phyloP scores from a whole-genome alignment of 2,888 invertebrate genomes.

The Antheraea assamensis region DNA sequence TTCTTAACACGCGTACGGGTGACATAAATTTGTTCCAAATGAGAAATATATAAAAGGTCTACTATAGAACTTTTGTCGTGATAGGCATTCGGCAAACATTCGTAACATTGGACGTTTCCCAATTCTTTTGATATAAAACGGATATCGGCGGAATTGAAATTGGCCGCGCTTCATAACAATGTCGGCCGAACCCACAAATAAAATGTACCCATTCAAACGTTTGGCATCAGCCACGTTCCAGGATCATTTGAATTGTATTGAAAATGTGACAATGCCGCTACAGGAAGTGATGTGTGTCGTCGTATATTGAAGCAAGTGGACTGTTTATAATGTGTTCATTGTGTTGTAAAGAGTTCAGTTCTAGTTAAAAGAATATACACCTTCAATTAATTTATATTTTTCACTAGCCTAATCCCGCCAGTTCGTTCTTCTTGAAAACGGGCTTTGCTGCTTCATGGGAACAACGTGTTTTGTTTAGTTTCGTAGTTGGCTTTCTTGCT shows the following conservation, averaged over 20 bases:
- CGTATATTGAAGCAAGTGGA: slow-evolving; percentile 77
- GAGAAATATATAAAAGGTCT: slow-evolving; percentile 40
- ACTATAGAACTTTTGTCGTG: slow-evolving; percentile 48
- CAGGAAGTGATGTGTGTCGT: slow-evolving; percentile 78
- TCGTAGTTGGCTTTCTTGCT: no score
- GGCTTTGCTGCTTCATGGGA: no score
- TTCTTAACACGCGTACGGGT: slow-evolving; percentile 43
- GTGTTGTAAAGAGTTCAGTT: slow-evolving; percentile 40
- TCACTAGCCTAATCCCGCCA: neutral
- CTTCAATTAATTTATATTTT: slow-evolving; percentile 68
- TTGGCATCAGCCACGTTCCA: slow-evolving; percentile 66
- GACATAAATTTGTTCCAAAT: slow-evolving; percentile 67
- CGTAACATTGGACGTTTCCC: slow-evolving; percentile 50
- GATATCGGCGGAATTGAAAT: slow-evolving; percentile 73
- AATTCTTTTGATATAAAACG: slow-evolving; percentile 67
- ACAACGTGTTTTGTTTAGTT: no score
- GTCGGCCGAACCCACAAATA: slow-evolving; percentile 69
- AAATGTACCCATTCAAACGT: slow-evolving; percentile 63
- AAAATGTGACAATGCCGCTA: slow-evolving; percentile 73
- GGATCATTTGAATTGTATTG: slow-evolving; percentile 80
- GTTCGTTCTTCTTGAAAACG: no score
- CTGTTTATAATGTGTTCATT: slow-evolving; percentile 82
- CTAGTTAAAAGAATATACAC: slow-evolving; percentile 35
- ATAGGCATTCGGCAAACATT: slow-evolving; percentile 60
- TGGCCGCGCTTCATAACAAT: slow-evolving; percentile 65